Conservation (phyloP, 2,888 invertebrate species). For the Biston betularia region DNA sequence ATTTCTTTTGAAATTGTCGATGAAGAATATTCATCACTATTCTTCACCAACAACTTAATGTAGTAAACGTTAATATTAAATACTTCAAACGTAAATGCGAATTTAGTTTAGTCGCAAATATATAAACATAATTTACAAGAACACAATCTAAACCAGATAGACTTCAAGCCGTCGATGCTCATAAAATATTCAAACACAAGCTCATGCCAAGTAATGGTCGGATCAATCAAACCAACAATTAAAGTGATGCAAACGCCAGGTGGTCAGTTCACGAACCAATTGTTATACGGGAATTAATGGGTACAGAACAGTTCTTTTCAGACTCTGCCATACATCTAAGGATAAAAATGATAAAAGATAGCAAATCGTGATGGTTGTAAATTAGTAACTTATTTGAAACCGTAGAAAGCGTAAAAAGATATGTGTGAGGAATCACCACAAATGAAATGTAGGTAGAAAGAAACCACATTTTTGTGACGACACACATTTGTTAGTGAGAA, state of each 20-base stretch:
- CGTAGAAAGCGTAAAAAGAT: neutral
- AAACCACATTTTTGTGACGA: too few species aligned
- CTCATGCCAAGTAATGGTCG: slow-evolving; percentile 51
- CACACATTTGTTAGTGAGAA: too few species aligned
- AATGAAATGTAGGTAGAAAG: too few species aligned
- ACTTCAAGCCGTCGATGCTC: slow-evolving; percentile 28
- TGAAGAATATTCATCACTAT: too few species aligned
- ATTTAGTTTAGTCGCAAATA: neutral
- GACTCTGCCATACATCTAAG: slow-evolving; percentile 33
- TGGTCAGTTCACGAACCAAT: slow-evolving; percentile 67
- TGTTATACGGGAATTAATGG: slow-evolving; percentile 65
- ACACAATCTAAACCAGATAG: slow-evolving; percentile 30
- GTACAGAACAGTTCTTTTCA: slow-evolving; percentile 28
- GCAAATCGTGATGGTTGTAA: slow-evolving; percentile 13
- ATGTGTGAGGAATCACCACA: too few species aligned
- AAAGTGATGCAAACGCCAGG: slow-evolving; percentile 69
- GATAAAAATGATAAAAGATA: slow-evolving; percentile 31
- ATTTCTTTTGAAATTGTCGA: too few species aligned
- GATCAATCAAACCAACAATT: slow-evolving; percentile 72
- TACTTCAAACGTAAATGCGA: neutral
- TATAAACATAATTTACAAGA: slow-evolving; percentile 28
- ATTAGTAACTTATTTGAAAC: slow-evolving; percentile 21
- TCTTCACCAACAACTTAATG: too few species aligned
- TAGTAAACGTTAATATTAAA: neutral
- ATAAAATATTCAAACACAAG: slow-evolving; percentile 53